Evolutionary conservation across 2,888 invertebrate genomes (phyloP).

Genomic region (Mesodorylaimus sp.): DNA sequence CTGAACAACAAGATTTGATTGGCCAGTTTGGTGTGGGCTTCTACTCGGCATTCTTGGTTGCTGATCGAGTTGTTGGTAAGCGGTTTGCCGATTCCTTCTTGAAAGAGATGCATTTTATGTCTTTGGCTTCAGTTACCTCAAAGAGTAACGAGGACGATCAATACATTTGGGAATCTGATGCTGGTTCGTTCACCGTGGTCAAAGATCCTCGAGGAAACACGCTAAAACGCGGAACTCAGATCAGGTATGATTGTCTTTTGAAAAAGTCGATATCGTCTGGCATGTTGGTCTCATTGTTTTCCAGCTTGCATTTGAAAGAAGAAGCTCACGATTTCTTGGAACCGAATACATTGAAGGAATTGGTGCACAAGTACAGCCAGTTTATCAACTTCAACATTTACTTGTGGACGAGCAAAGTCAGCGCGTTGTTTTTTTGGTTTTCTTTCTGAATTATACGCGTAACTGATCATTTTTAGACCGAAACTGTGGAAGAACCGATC

Average conservation of each 20-base stretch:
- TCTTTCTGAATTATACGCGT: background rate
- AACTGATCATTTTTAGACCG: constrained; percentile 36
- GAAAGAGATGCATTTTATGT: background rate
- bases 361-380: constrained; percentile 94
- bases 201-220: constrained; percentile 86
- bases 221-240: constrained; percentile 67
- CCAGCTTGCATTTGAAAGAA: constrained; percentile 73
- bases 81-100: background rate
- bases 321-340: constrained; percentile 92
- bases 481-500: constrained; percentile 52
- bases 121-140: constrained; percentile 49
- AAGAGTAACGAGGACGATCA: constrained; percentile 82
- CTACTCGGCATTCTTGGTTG: constrained; percentile 91
- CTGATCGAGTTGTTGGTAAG: constrained; percentile 61
- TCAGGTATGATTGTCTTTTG: constrained; percentile 40
- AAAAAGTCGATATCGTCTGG: background rate
- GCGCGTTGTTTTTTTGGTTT: background rate
- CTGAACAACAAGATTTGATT: constrained; percentile 57
- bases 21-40: constrained; percentile 95
- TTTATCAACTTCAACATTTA: constrained; percentile 98
- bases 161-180: constrained; percentile 95
- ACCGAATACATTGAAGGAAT: constrained; percentile 63
- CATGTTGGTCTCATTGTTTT: constrained; percentile 12
- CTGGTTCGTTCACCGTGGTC: constrained; percentile 63
- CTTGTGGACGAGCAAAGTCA: constrained; percentile 60